Percentiles rank a stretch among this genome's conserved stretches.
These are phyloP conservation scores for Caenorhabditis japonica DNA, from an alignment of 2,888 invertebrate genomes.

Conservation along the genomic window DNA sequence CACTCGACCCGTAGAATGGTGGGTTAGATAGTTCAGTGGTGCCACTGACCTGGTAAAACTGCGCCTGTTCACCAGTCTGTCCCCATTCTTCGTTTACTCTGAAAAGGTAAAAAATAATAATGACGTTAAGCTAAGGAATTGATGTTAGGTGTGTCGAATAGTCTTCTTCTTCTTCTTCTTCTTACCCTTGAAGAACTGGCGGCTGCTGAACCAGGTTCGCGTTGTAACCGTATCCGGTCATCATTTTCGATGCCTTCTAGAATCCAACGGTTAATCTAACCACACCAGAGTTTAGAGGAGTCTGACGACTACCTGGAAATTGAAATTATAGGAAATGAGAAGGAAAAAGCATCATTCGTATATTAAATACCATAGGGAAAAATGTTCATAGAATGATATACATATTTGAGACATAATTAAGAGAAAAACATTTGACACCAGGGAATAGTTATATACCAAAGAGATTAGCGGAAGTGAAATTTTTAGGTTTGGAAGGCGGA, in stretches of 20 bases:
- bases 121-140: too few species aligned
- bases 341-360: too few species aligned
- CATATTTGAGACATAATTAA: too few species aligned
- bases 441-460: too few species aligned
- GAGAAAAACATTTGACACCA: too few species aligned
- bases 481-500: too few species aligned
- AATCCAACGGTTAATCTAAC: slow-evolving; percentile 41
- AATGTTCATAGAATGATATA: too few species aligned
- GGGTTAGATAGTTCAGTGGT: slow-evolving; percentile 23
- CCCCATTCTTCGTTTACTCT: slow-evolving; percentile 38
- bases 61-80: slow-evolving; percentile 17
- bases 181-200: slow-evolving; percentile 36
- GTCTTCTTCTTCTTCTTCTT: too few species aligned
- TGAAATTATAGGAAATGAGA: too few species aligned
- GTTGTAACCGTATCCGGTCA: slow-evolving; percentile 47
- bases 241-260: slow-evolving; percentile 23
- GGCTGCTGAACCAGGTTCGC: slow-evolving; percentile 38
- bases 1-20: slow-evolving; percentile 36
- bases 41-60: slow-evolving; percentile 28
- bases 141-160: too few species aligned
- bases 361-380: too few species aligned
- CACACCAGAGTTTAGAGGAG: slow-evolving; percentile 50
- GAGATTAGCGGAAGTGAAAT: too few species aligned
- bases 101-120: slow-evolving; percentile 5
- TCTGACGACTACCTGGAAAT: slow-evolving; percentile 42